Conservation (phyloP, 2,888 invertebrate genomes). For the Lathronympha strigana region DNA sequence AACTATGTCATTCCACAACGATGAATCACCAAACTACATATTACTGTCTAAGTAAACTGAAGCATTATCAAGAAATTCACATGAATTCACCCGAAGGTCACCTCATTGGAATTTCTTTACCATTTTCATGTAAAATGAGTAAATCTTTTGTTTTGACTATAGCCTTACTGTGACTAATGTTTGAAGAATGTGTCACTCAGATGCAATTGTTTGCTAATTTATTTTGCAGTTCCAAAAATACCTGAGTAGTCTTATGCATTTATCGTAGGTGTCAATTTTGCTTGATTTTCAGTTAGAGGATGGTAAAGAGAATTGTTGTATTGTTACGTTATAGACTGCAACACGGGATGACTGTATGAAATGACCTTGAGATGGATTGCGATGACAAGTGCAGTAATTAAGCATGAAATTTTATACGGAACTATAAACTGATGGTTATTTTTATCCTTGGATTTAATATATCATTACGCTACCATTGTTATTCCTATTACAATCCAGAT, state of each 20-base stretch:
- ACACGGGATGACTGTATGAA: not conserved
- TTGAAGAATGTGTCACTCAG: constrained; percentile 21
- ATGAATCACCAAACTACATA: constrained; percentile 9
- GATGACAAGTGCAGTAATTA: constrained; percentile 6
- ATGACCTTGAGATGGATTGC: constrained; percentile 16
- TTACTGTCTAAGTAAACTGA: not conserved
- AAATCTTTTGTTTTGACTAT: constrained; percentile 32
- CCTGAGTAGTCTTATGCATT: not conserved
- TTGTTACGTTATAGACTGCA: constrained; percentile 31
- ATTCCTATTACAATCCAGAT: not conserved
- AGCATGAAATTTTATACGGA: not conserved
- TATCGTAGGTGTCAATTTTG: not conserved
- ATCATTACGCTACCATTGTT: not conserved
- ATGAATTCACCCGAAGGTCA: not conserved
- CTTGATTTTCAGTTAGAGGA: constrained; percentile 1
- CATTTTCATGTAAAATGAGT: constrained; percentile 31
- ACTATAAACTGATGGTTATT: not conserved
- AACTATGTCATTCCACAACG: not conserved
- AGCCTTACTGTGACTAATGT: constrained; percentile 30
- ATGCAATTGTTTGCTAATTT: constrained; percentile 21
- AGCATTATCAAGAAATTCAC: constrained; percentile 4
- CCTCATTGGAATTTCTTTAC: constrained; percentile 12
- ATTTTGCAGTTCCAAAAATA: not conserved
- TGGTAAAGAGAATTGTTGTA: not conserved
- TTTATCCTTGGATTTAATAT: not conserved